phyloP scores from a whole-genome alignment of 2,888 invertebrate genomes.

The Drosophila putrida region DNA sequence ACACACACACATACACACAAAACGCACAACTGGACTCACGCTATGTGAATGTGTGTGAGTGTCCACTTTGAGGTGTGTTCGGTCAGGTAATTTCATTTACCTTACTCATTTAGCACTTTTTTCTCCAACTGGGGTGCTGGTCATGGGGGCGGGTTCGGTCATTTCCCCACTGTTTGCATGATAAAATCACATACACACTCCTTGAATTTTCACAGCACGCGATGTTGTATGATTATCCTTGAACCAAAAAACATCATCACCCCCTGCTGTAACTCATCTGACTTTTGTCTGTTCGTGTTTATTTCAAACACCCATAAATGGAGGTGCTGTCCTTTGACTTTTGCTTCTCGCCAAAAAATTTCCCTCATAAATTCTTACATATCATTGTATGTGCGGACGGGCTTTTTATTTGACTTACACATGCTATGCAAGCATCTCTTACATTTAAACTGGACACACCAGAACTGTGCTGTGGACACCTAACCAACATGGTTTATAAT shows the following conservation, averaged over 20 bases:
- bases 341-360: conserved; percentile 46
- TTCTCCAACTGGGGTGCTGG: conserved; percentile 17
- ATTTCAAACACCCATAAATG: conserved; percentile 48
- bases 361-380: conserved; percentile 71
- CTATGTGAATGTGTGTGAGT: neutral
- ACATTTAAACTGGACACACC: conserved; percentile 37
- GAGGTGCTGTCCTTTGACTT: conserved; percentile 64
- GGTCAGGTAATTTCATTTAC: conserved; percentile 80
- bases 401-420: conserved; percentile 67
- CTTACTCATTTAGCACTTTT: conserved; percentile 80
- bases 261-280: conserved; percentile 15
- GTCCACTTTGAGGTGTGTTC: conserved; percentile 79
- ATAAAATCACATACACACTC: conserved; percentile 86
- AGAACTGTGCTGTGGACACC: conserved; percentile 3
- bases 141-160: conserved; percentile 42
- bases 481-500: conserved; percentile 54
- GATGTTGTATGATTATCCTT: conserved; percentile 84
- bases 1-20: conserved; percentile 28
- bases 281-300: conserved; percentile 62
- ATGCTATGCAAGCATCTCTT: conserved; percentile 58
- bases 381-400: conserved; percentile 48
- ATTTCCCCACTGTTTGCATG: conserved; percentile 81
- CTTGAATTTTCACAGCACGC: conserved; percentile 84
- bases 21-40: conserved; percentile 58
- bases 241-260: conserved; percentile 53